A percentile compares a stretch with the other conserved stretches of the same genome.
phyloP scores from a whole-genome alignment of 2,113 vertebrate genomes.

The Gallinago undulata region DNA sequence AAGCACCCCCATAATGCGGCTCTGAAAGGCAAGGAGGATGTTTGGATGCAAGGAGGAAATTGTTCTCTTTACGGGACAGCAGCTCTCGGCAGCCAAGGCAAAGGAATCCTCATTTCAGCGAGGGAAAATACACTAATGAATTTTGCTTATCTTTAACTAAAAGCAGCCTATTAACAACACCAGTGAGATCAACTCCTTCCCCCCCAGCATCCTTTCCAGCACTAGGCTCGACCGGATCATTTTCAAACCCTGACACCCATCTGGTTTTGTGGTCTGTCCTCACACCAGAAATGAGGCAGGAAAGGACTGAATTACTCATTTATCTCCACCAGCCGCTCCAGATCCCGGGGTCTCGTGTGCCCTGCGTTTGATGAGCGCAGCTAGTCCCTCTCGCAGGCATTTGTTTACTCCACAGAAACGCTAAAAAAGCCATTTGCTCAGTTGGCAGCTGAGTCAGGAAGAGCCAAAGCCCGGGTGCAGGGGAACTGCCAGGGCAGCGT shows the following conservation, averaged over 20 bases:
- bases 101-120: not conserved
- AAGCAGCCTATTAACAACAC: not conserved
- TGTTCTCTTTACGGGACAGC: not conserved
- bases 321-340: not conserved
- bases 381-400: not conserved
- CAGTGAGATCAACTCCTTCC: not conserved
- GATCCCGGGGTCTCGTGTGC: not conserved
- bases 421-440: not conserved
- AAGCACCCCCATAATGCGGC: not conserved
- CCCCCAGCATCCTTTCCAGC: not conserved
- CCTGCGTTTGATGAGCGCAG: accelerated
- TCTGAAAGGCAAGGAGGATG: not conserved
- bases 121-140: not conserved
- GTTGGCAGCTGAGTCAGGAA: conserved; percentile 21
- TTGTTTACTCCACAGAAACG: not conserved
- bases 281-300: not conserved
- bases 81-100: not conserved
- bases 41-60: conserved; percentile 33
- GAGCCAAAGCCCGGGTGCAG: not conserved
- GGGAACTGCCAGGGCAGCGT: not conserved
- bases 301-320: not conserved
- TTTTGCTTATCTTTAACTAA: not conserved
- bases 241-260: not conserved
- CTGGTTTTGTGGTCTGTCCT: not conserved
- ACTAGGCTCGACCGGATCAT: not conserved